A percentile compares a stretch with the other conserved stretches of the same genome.
These are phyloP conservation scores for Chloropsis cyanopogon DNA, from an alignment of 2,113 vertebrate genomes.

Conservation along the genomic window DNA sequence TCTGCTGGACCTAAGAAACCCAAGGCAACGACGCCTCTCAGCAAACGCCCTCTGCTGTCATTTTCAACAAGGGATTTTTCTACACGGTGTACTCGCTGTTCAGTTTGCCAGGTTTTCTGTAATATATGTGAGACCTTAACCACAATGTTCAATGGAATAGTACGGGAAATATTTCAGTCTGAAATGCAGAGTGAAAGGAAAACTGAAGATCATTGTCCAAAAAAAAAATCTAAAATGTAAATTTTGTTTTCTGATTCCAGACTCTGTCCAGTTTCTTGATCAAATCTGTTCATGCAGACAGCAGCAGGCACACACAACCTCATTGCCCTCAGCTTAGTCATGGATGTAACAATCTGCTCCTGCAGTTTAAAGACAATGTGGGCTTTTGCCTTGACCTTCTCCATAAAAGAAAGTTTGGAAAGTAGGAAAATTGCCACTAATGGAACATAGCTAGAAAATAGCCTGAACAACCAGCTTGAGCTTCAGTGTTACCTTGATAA, in stretches of 20 bases:
- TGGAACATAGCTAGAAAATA: neutral
- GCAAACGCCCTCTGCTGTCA: constrained; percentile 2
- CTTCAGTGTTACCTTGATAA: neutral
- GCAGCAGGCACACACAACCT: neutral
- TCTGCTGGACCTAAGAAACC: neutral
- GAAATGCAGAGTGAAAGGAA: neutral
- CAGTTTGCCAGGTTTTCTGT: neutral
- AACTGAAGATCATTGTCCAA: neutral
- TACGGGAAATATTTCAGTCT: neutral
- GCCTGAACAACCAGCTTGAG: neutral
- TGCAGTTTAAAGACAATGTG: neutral
- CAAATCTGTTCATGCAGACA: neutral
- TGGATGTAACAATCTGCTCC: neutral
- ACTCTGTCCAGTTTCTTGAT: neutral
- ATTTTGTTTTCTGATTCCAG: neutral
- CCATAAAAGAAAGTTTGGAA: neutral
- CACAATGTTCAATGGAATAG: neutral
- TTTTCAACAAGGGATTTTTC: neutral
- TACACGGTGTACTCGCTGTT: neutral
- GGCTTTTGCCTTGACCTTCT: neutral
- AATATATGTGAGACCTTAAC: neutral
- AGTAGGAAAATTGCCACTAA: neutral
- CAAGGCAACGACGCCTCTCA: fast-evolving
- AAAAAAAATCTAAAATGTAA: neutral
- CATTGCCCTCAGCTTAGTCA: neutral